Evolutionary conservation across 2,888 invertebrate genomes (phyloP), one percentile per base, ranked within the genome.

Genomic region (Hemaris fuciformis): DNA sequence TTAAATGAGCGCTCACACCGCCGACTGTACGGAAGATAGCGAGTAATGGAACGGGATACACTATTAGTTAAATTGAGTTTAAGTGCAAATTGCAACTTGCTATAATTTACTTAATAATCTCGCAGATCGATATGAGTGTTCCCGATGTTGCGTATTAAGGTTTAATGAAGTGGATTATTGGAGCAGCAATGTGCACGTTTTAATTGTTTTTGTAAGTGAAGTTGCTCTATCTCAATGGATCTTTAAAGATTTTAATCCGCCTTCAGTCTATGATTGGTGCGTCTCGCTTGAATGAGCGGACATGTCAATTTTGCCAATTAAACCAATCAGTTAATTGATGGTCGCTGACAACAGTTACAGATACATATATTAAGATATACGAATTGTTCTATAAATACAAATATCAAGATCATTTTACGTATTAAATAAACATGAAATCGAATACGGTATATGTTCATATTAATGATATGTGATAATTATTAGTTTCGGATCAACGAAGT

Each of bases 1-100:
- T 78, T 80, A 80, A 66, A 67, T 62, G 64, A 65, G 64, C 77
- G 77, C 77, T 76, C 70, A 63, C 45, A 71, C 62, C 64, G 48
- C 48, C 62, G 62, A 57, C 62, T 67, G 63, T 43, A 42, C 23
- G 18, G 34, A 42, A 63, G 60, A 63, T 53, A 34, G 34, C 57
- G 23, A n/a, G 15, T 43, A 59, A 62, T 62, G 59, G 59, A 62
- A 53, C 45, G 59, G 38, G 20, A 53, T 31, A 48, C 34, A 27
- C 13, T 45, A 59, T 67, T 66, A 68, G 66, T 42, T 64, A 72
- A 75, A 73, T 71, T 70, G 41, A 60, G 63, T 65, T 62, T 65
- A 57, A 66, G 67, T 65, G 64, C 65, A 70, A 76, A 70, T 71
- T 62, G 46, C 59, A 41, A 15, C 31, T 53, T 53, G 53, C 53